Percentiles rank a stretch among this genome's conserved stretches.
Evolutionary conservation across 2,888 invertebrate species (phyloP).

Genomic region (Tryphoninae sp.): DNA sequence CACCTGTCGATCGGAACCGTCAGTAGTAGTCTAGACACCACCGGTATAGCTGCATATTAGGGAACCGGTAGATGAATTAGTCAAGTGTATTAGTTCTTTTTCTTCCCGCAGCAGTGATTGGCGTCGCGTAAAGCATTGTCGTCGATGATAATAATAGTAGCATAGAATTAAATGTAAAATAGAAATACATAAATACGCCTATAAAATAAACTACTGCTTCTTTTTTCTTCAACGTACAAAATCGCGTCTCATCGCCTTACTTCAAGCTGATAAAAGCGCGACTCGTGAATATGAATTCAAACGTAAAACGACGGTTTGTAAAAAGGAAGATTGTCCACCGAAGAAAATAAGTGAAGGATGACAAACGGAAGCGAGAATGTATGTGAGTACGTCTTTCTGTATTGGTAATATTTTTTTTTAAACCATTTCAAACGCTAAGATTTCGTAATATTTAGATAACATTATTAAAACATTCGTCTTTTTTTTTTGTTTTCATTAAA

Average conservation of each 20-base stretch:
- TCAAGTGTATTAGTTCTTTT: conserved; percentile 42
- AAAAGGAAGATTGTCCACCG: conserved; percentile 2
- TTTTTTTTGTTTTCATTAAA: background rate
- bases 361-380: background rate
- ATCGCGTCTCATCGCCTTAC: background rate
- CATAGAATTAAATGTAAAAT: background rate
- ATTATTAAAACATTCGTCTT: background rate
- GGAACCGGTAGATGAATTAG: conserved; percentile 38
- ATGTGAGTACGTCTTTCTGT: conserved; percentile 40
- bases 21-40: conserved; percentile 63
- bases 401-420: background rate
- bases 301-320: background rate
- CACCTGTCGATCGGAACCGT: conserved; percentile 67
- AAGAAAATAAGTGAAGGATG: conserved; percentile 7
- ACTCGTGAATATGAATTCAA: conserved; percentile 19
- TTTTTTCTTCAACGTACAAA: background rate
- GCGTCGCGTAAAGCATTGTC: background rate
- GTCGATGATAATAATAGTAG: background rate
- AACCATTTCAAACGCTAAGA: background rate
- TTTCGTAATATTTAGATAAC: background rate
- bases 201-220: no score
- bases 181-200: background rate
- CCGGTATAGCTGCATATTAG: conserved; percentile 42
- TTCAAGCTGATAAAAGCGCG: background rate
- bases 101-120: conserved; percentile 11